Conservation (phyloP, 2,888 invertebrate genomes). For the Hetaerina titia region DNA sequence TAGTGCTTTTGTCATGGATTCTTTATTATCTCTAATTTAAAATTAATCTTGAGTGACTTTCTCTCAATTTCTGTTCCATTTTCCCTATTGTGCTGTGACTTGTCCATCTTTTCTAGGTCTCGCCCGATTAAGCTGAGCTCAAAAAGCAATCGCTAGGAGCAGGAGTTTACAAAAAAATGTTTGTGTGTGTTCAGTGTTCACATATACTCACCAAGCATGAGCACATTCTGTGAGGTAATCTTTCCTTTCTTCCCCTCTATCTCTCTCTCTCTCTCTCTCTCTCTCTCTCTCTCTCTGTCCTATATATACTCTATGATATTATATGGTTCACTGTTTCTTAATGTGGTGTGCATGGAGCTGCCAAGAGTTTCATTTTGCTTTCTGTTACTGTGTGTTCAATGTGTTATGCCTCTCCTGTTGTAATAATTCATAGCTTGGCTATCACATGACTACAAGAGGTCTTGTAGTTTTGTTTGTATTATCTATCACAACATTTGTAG, state of each 20-base stretch:
- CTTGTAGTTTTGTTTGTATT: background rate
- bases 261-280: slow-evolving; percentile 70
- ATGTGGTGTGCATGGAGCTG: slow-evolving; percentile 60
- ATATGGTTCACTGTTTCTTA: background rate
- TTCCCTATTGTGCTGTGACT: slow-evolving; percentile 62
- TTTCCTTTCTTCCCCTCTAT: slow-evolving; percentile 71
- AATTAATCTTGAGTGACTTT: background rate
- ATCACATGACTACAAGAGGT: slow-evolving; percentile 47
- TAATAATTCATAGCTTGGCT: slow-evolving; percentile 69
- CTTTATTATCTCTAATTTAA: background rate
- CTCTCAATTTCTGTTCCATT: background rate
- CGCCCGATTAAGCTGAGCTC: slow-evolving; percentile 66
- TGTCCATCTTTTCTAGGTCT: slow-evolving; percentile 66
- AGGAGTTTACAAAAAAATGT: slow-evolving; percentile 65
- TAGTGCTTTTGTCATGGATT: background rate
- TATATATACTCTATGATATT: slow-evolving; percentile 73
- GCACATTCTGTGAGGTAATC: slow-evolving; percentile 68
- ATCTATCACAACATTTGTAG: background rate
- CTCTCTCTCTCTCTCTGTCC: slow-evolving; percentile 72
- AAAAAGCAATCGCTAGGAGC: slow-evolving; percentile 61
- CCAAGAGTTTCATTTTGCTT: slow-evolving; percentile 55
- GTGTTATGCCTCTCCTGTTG: slow-evolving; percentile 75
- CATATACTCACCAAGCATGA: slow-evolving; percentile 68
- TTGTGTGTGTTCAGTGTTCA: slow-evolving; percentile 69
- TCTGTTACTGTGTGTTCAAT: slow-evolving; percentile 75